Evolutionary conservation across 2,888 invertebrate species (phyloP).

Genomic region (Catocala fraxini): DNA sequence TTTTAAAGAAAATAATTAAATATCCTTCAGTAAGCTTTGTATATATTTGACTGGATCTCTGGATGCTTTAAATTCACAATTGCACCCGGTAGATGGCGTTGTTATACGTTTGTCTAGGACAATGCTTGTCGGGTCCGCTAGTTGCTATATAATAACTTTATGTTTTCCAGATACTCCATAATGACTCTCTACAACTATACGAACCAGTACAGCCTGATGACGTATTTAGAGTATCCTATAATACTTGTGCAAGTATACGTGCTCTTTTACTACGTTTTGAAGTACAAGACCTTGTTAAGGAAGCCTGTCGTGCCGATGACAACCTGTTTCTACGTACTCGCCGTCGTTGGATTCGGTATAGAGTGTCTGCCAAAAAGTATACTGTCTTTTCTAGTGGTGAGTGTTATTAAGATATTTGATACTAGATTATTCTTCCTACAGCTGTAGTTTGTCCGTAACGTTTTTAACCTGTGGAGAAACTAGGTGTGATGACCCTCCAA

Average conservation of each 20-base stretch:
- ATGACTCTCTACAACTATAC: constrained; percentile 94
- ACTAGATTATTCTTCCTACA: too few species aligned
- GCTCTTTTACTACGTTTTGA: constrained; percentile 90
- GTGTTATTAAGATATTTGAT: constrained; percentile 55
- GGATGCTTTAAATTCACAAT: too few species aligned
- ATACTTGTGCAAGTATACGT: constrained; percentile 92
- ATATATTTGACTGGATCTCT: too few species aligned
- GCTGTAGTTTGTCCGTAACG: too few species aligned
- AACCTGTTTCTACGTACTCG: constrained; percentile 66
- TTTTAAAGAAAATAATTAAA: too few species aligned
- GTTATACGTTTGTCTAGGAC: too few species aligned
- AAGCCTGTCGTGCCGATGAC: constrained; percentile 61
- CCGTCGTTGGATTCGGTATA: constrained; percentile 60
- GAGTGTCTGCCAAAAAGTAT: constrained; percentile 79
- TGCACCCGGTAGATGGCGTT: too few species aligned
- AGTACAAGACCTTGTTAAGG: constrained; percentile 89
- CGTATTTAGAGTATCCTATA: constrained; percentile 95
- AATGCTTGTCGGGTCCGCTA: too few species aligned
- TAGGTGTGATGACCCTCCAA: too few species aligned
- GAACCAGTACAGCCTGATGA: constrained; percentile 91
- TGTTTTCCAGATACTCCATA: constrained; percentile 91
- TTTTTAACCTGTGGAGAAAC: too few species aligned
- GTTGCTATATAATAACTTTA: too few species aligned
- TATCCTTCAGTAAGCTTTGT: too few species aligned
- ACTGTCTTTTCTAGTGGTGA: constrained; percentile 90